phyloP scores from a whole-genome alignment of 2,888 invertebrate genomes.

The Apodemia hepburni region DNA sequence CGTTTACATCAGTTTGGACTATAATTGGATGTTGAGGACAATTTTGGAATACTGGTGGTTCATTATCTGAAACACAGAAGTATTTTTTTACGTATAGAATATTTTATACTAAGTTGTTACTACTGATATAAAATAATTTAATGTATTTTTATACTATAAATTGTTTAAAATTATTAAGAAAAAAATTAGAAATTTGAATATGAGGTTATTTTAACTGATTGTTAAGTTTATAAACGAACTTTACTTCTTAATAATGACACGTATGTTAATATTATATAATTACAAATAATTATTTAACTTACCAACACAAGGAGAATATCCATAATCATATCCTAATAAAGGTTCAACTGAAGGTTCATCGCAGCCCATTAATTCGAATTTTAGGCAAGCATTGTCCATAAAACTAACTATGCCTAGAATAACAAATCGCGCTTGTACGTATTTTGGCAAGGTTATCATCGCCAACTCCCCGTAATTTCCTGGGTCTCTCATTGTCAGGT shows the following conservation, averaged over 20 bases:
- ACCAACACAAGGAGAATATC: constrained; percentile 95
- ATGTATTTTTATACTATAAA: no score
- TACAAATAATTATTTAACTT: constrained; percentile 42
- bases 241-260: no score
- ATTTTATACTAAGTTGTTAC: no score
- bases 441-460: constrained; percentile 96
- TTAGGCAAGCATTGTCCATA: constrained; percentile 97
- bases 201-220: no score
- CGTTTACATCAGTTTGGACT: constrained; percentile 92
- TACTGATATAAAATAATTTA: no score
- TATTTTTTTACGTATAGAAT: no score
- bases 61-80: constrained; percentile 84
- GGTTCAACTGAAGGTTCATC: constrained; percentile 92
- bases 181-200: no score
- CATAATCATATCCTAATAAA: constrained; percentile 94
- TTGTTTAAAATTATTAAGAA: no score
- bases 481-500: constrained; percentile 96
- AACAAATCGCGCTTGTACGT: constrained; percentile 95
- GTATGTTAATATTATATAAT: no score
- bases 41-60: constrained; percentile 97
- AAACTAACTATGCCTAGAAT: constrained; percentile 97
- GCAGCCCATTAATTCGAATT: constrained; percentile 97
- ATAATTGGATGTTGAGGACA: constrained; percentile 96
- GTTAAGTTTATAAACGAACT: no score
- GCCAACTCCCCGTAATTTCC: constrained; percentile 97